Percentiles rank a stretch among this genome's conserved stretches.
These are phyloP conservation scores for Cephus runcator DNA, from an alignment of 2,888 invertebrate species.

Conservation along the genomic window DNA sequence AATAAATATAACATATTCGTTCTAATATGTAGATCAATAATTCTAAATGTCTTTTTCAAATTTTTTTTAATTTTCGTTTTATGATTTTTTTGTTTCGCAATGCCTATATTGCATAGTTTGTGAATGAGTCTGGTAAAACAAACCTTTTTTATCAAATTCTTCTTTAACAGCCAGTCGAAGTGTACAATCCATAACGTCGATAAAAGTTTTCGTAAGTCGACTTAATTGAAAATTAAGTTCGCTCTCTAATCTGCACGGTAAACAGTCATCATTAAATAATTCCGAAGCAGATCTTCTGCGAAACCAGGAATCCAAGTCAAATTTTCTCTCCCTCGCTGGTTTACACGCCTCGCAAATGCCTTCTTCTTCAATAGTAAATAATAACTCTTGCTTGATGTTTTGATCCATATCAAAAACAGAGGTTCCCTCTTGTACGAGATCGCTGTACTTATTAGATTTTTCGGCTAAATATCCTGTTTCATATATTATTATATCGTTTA, in stretches of 20 bases:
- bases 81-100: too few species aligned
- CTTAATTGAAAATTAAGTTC: not conserved
- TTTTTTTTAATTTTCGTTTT: too few species aligned
- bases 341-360: not conserved
- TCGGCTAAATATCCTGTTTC: not conserved
- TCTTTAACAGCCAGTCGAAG: not conserved
- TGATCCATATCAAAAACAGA: not conserved
- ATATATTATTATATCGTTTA: not conserved
- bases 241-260: not conserved
- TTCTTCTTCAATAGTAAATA: not conserved
- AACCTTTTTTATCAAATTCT: not conserved
- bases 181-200: not conserved
- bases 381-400: not conserved
- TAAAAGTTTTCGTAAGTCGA: not conserved
- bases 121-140: not conserved
- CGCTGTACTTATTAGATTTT: not conserved
- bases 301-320: not conserved
- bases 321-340: not conserved
- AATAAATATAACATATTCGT: too few species aligned
- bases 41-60: not conserved
- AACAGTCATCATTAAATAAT: not conserved
- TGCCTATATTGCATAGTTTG: not conserved
- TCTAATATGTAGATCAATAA: not conserved
- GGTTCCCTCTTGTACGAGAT: not conserved
- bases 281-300: not conserved